Base-by-base conservation (phyloP, 2,888 invertebrate genomes). In the Trichogramma dendrolimi region DNA sequence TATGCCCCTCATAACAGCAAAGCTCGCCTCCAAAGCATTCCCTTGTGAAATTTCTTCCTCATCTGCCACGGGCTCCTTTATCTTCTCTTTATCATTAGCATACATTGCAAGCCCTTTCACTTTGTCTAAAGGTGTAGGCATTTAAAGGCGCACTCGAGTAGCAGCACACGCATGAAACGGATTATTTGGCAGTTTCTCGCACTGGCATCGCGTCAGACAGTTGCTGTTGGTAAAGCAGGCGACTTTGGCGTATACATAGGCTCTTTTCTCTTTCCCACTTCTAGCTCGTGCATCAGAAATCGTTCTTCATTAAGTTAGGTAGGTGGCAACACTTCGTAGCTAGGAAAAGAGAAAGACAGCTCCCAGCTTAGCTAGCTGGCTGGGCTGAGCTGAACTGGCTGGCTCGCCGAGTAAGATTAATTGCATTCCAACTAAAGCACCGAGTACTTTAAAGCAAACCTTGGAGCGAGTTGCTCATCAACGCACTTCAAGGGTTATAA, bases 341-440 rank as follows among this genome's bases (percentile, higher is more conserved):
- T 39, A n/a, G 40, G 43, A 49, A 56, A 46, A 44, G 50, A 53
- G 40, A 53, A 49, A 51, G 56, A 47, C 46, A 59, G 55, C 27
- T 27, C 3, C 27, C 27, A 27, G 27, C 27, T 27, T 27, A 27
- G 27, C 27, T 27, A 27, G 27, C 27, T 41, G 4, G 54, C 54
- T 27, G 27, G 8, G 54, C 56, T 61, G 52, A 64, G 65, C 66
- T 66, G 66, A 65, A 64, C 62, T 63, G 64, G 64, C 62, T 64
- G 70, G 70, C 70, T 72, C 70, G 69, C 71, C 71, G 71, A 70
- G 73, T 75, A 75, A 78, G 78, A 78, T 78, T 78, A 78, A 78
- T 78, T 78, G 75, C 76, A 78, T 78, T 78, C 76, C 75, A 70
- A 64, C 69, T 66, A 71, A 71, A 71, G 71, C 69, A 70, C 71